Evolutionary conservation across 1,140 invertebrate species (phyloP), one percentile per base, ranked within the genome.

Genomic region (Drosophila pectinifera): DNA sequence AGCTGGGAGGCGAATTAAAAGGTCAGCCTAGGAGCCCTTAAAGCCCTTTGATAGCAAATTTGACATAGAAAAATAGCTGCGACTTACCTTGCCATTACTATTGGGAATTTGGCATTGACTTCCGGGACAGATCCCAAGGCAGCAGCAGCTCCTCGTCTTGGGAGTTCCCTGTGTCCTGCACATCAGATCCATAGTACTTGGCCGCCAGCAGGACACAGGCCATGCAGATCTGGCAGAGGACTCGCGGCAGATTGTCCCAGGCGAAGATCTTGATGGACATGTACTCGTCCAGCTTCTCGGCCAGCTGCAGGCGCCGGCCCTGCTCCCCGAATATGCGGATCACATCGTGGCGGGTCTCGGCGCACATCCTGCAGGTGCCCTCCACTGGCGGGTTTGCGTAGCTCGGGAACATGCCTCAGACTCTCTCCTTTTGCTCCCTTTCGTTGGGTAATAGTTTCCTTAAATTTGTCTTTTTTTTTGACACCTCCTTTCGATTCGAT

Each of bases 1-100:
- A 69, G 36, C 53, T 18, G 49, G 38, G 59, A 34, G n/a, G 48
- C 24, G 7, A 59, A 41, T 67, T 43, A 46, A 63, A 31, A 26
- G 18, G 20, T 8, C 6, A 31, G 11, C 8, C 18, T 11, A 7
- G 13, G 14, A 38, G 14, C 36, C n/a, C 36, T n/a, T 38, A n/a
- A n/a, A 38, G 34, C 11, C 4, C n/a, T 36, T 36, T 36, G 0
- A 34, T 3, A 34, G 1, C 5, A 14, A 36, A 14, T 38, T 38
- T 5, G 6, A 39, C 10, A 36, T 36, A 36, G 34, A 36, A 36
- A 36, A 36, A 4, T 34, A 34, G 11, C 31, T 34, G 4, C 4
- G 2, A 38, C 14, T n/a, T 14, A n/a, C 14, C 28, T 10, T 31
- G 3, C 10, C 10, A 8, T 31, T 31, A 10, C 10, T 31, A 31